A percentile compares a stretch with the other conserved stretches of the same genome.
Evolutionary conservation across 2,113 vertebrate species (phyloP).

Genomic region (Anolis carolinensis): DNA sequence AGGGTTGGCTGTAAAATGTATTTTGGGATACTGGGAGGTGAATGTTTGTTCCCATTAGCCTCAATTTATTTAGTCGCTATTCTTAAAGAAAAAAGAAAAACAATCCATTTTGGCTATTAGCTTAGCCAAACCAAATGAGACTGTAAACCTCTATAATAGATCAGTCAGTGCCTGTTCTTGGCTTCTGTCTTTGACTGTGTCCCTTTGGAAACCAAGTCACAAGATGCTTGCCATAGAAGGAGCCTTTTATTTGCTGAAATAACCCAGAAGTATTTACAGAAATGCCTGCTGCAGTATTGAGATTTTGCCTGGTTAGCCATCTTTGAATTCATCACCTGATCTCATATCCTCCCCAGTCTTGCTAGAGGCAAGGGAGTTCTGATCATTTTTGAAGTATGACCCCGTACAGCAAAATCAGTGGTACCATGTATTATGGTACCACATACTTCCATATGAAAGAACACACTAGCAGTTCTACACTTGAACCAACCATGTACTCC

Average conservation of each 20-base stretch:
- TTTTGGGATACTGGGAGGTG: conserved; percentile 5
- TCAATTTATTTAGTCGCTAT: conserved; percentile 34
- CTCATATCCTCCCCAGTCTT: neutral
- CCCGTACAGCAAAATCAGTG: too few species aligned
- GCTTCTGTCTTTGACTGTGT: neutral
- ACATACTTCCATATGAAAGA: too few species aligned
- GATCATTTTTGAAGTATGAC: neutral
- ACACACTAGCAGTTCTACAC: neutral
- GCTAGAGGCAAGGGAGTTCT: neutral
- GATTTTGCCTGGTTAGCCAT: neutral
- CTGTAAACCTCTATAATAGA: neutral
- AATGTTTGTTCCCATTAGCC: conserved; percentile 18
- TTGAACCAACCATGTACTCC: neutral
- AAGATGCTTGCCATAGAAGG: neutral
- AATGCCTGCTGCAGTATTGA: too few species aligned
- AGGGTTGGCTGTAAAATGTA: neutral
- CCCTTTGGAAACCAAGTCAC: neutral
- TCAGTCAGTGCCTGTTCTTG: too few species aligned
- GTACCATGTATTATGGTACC: too few species aligned
- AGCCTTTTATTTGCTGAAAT: neutral
- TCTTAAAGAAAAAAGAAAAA: conserved; percentile 42
- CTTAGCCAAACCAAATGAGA: neutral
- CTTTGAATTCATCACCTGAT: neutral
- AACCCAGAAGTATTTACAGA: neutral
- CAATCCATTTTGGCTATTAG: neutral